Base-by-base conservation (phyloP, 2,888 invertebrate species). In the Synanthedon vespiformis region DNA sequence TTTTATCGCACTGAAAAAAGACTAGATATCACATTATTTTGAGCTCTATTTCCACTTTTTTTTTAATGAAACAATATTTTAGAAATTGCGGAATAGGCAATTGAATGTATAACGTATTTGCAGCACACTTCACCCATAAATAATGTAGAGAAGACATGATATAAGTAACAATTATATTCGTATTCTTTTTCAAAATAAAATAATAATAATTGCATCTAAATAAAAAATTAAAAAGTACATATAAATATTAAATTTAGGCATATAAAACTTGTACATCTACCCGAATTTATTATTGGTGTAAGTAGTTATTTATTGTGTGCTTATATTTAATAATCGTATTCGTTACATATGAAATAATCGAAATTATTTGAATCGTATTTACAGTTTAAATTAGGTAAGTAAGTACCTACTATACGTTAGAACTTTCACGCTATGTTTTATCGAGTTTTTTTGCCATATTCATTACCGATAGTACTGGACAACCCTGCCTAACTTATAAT, bases 11-110 rank as follows among this genome's bases (percentile, higher is more conserved):
- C 13, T 48, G 48, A 22, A 48, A 48, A 77, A 80, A 80, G 83
- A 85, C 84, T 86, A 84, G 84, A 85, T 87, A 87, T 87, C 86
- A 86, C 86, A 85, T 84, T 81, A 74, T 34, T 81, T 84, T 83
- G 81, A 85, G 85, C 84, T 80, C 78, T 77, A 74, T 63, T 74
- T 73, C 67, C 66, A 66, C 69, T 65, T 70, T 70, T 55, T 53
- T 56, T 59, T 52, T 53, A 53, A 49, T 34, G 52, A 50, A 53
- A 53, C 52, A 52, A 51, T 4, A 70, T 59, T 65, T 60, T 65
- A 64, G 60, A 71, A 67, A 67, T 60, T 64, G 66, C 61, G 40
- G 50, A 54, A 60, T 65, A 64, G 60, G 61, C 60, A 16, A 16
- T 34, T 48, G 8, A 48, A 48, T 14, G 48, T 16, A 11, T 8